Evolutionary conservation across 2,888 invertebrate genomes (phyloP), one percentile per base, ranked within the genome.

Genomic region (Empis livida): DNA sequence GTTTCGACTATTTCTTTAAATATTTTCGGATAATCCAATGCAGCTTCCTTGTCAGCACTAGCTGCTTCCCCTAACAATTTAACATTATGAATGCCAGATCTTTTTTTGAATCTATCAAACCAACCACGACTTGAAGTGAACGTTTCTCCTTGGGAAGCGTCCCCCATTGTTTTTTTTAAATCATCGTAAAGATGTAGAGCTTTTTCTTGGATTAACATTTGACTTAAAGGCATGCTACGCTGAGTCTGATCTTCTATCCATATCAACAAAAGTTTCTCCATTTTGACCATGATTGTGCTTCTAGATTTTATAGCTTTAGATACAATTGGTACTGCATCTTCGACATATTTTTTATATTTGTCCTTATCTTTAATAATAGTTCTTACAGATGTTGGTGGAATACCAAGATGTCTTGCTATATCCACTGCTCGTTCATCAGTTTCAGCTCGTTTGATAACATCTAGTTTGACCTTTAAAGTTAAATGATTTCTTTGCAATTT

Each of bases 321-420:
- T 27, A 8, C 23, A 27, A 27, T 27, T 27, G 23, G 23, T 27
- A 27, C 23, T 27, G 23, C 23, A 27, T 27, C 23, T 27, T 27
- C 23, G 23, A 27, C 23, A 27, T 27, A 20, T 27, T 27, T 27
- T 27, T 27, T 27, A 27, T 27, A 27, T 27, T 27, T 27, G 23
- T 27, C 23, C 23, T 27, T 27, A 27, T 27, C 23, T 27, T 27
- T 27, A 27, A 27, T 17, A 44, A 44, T 44, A 44, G 35, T 44
- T 44, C 32, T 44, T 20, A 27, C 43, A 35, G 44, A n/a, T 44
- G 44, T 44, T 4, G 37, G 14, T 38, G 38, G 44, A 37, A 44
- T 37, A 44, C 20, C 37, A 31, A 44, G 44, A 44, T 37, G 20
- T 23, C 37, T 38, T 44, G 44, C 44, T 10, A 44, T 44, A 37